Evolutionary conservation across 2,888 invertebrate species (phyloP), one percentile per base, ranked within the genome.

Genomic region (Deladenus siricidicola): DNA sequence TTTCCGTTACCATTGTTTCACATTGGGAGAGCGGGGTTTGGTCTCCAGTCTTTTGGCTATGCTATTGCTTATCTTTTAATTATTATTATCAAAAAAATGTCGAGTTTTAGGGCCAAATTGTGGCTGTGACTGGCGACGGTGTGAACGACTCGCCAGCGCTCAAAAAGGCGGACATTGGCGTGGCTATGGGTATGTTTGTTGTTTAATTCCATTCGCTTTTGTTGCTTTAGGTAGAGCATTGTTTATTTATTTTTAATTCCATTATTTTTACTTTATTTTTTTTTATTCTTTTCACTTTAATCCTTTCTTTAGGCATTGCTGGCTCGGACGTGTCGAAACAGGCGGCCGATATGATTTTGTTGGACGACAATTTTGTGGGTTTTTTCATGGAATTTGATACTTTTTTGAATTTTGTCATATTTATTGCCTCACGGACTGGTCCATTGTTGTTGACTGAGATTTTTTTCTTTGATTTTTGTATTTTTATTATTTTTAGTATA

Each of bases 341-440:
- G 85, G 94, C 94, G 51, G 96, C 96, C 71, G 96, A 96, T 86
- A 96, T 96, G 96, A 94, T 96, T 69, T 34, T 58, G n/a, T 21
- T 58, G 58, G 58, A 58, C 29, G 58, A 58, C 47, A 58, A 58
- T 28, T 58, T 58, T 57, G 57, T 57, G 24, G 21, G 17, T 48
- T n/a, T 29, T 28, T 56, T 47, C 10, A 14, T 3, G 3, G 19
- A 21, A 21, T 39, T 45, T 45, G 4, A 6, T 14, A 3, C 24
- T 29, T 53, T 14, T 23, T n/a, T n/a, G n/a, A n/a, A n/a, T n/a
- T n/a, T n/a, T n/a, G n/a, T n/a, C n/a, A n/a, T n/a, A n/a, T n/a
- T n/a, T n/a, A n/a, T n/a, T n/a, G n/a, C n/a, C n/a, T n/a, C n/a
- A n/a, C n/a, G n/a, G n/a, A n/a, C n/a, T n/a, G n/a, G n/a, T n/a